Conservation (phyloP, 2,888 invertebrate species). For the Hemaris fuciformis region DNA sequence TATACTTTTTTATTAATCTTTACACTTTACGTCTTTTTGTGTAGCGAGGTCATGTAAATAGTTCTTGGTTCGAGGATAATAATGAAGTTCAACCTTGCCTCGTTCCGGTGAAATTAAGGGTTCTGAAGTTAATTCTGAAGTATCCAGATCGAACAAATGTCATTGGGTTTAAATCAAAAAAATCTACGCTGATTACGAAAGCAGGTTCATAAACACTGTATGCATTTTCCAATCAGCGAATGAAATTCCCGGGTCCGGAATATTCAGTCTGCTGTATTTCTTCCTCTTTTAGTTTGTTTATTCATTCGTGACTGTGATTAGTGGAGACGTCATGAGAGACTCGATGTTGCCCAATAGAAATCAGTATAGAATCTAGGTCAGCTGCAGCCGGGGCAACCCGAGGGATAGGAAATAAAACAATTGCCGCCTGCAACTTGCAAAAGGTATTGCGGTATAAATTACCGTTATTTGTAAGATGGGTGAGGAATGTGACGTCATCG, state of each 20-base stretch:
- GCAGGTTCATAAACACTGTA: not conserved
- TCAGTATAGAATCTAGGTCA: not conserved
- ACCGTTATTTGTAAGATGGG: slow-evolving; percentile 1
- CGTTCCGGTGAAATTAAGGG: too few species aligned
- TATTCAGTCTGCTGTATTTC: not conserved
- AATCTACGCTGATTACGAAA: too few species aligned
- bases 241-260: not conserved
- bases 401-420: slow-evolving; percentile 1
- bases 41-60: too few species aligned
- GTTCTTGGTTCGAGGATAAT: too few species aligned
- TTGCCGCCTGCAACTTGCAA: not conserved
- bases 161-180: too few species aligned
- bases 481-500: not conserved
- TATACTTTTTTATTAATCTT: too few species aligned
- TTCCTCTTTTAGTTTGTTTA: not conserved
- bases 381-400: not conserved
- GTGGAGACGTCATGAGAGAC: not conserved
- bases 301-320: not conserved
- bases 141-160: too few species aligned
- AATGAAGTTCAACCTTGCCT: too few species aligned
- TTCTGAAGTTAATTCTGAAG: too few species aligned
- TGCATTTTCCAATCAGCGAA: not conserved
- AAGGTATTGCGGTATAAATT: slow-evolving; percentile 4
- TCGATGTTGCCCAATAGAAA: not conserved
- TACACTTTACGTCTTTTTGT: too few species aligned